Percentiles rank a stretch among this genome's conserved stretches.
These are phyloP conservation scores for Crenichthys baileyi DNA, from an alignment of 2,797 vertebrate genomes.

Conservation along the genomic window DNA sequence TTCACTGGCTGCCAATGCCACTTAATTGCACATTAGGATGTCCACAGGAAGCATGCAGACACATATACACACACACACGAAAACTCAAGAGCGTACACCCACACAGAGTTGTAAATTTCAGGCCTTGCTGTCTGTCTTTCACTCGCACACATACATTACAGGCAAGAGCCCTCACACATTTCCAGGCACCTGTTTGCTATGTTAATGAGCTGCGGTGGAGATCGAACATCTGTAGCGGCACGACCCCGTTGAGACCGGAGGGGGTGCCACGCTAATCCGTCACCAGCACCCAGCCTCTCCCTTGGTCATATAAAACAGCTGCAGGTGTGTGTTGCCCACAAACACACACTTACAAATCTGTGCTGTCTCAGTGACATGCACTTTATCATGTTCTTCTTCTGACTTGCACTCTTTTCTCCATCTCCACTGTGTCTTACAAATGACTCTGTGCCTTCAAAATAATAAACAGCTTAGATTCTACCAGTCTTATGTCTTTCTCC, in stretches of 20 bases:
- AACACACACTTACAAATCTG: conserved; percentile 27
- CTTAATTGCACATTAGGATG: conserved; percentile 56
- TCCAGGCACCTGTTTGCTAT: conserved; percentile 70
- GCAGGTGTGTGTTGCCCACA: conserved; percentile 17
- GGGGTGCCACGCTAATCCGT: conserved; percentile 56
- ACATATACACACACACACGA: conserved; percentile 33
- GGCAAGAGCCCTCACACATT: conserved; percentile 13
- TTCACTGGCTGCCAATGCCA: conserved; percentile 55
- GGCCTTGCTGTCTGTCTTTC: conserved; percentile 37
- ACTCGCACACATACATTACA: conserved; percentile 16
- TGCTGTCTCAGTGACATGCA: conserved; percentile 21
- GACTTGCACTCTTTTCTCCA: conserved; percentile 41
- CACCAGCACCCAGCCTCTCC: conserved; percentile 18
- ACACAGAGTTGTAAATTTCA: conserved; percentile 37
- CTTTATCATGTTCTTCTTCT: conserved; percentile 51
- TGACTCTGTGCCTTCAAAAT: conserved; percentile 61
- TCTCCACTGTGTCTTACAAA: conserved; percentile 52
- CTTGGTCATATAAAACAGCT: conserved; percentile 25
- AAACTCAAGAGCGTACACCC: conserved; percentile 15
- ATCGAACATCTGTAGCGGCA: conserved; percentile 71
- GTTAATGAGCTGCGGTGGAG: conserved; percentile 69
- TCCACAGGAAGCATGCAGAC: conserved; percentile 47
- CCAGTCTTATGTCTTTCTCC: conserved; percentile 35
- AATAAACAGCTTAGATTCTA: conserved; percentile 58
- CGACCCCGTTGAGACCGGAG: conserved; percentile 60